phyloP scores from a whole-genome alignment of 2,888 invertebrate genomes.

The Drosophila mimica region DNA sequence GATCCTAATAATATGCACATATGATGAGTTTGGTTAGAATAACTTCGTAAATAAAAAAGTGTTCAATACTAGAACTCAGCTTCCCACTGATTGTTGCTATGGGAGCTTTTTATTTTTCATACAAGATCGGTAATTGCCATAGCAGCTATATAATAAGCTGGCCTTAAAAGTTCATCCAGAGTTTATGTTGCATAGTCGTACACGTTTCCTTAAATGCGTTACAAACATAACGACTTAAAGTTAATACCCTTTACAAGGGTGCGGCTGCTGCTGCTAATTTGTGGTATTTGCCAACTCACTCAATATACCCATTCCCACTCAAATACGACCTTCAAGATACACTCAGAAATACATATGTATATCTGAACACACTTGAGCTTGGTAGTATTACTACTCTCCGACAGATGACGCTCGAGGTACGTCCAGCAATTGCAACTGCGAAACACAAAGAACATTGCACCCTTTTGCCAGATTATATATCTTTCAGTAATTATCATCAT shows the following conservation, averaged over 20 bases:
- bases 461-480: not conserved
- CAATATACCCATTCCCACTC: constrained; percentile 43
- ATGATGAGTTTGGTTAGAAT: too few relatives aligned
- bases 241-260: not conserved
- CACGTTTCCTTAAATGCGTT: not conserved
- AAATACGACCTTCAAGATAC: constrained; percentile 23
- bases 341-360: not conserved
- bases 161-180: not conserved
- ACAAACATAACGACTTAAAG: not conserved
- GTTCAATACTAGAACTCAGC: not conserved
- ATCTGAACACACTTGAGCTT: not conserved
- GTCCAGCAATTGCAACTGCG: constrained; percentile 22
- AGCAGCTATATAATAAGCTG: not conserved
- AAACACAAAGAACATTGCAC: not conserved
- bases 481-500: not conserved
- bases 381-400: constrained; percentile 12
- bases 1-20: too few relatives aligned
- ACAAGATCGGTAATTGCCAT: not conserved
- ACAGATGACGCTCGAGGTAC: constrained; percentile 33
- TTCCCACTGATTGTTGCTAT: not conserved
- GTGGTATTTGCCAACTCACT: constrained; percentile 41
- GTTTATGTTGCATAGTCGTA: not conserved
- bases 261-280: constrained; percentile 25
- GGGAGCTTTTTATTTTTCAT: not conserved
- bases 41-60: not conserved